Conservation (phyloP, 2,888 invertebrate genomes). For the Trisateles emortualis region DNA sequence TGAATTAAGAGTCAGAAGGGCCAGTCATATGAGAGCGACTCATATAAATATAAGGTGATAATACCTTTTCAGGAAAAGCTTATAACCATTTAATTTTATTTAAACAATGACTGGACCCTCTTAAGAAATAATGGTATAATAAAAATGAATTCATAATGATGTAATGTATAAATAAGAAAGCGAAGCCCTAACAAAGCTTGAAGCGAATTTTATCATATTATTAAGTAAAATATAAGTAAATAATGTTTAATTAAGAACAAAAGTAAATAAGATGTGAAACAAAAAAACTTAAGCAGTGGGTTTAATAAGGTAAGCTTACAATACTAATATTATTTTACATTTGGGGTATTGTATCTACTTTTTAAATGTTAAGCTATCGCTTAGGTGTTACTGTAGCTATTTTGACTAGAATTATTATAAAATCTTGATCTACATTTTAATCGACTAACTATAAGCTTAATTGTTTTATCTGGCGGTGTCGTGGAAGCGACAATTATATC, state of each 20-base stretch:
- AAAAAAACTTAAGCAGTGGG: slow-evolving; percentile 55
- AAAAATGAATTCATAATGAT: slow-evolving; percentile 36
- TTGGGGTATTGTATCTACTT: slow-evolving; percentile 37
- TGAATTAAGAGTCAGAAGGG: slow-evolving; percentile 26
- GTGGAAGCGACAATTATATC: slow-evolving; percentile 65
- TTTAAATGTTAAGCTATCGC: slow-evolving; percentile 52
- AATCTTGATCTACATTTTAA: slow-evolving; percentile 55
- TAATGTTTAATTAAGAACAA: slow-evolving; percentile 27
- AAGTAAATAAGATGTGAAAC: slow-evolving; percentile 44
- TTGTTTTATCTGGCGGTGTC: slow-evolving; percentile 65
- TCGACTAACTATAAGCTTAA: slow-evolving; percentile 64
- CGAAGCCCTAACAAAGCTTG: slow-evolving; percentile 62
- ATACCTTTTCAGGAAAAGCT: neutral
- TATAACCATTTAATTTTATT: neutral
- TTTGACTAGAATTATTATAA: slow-evolving; percentile 49
- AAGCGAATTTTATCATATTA: slow-evolving; percentile 45
- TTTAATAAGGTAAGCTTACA: slow-evolving; percentile 39
- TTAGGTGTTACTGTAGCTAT: slow-evolving; percentile 58
- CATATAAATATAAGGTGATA: slow-evolving; percentile 19
- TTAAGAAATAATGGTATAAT: slow-evolving; percentile 40
- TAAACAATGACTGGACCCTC: slow-evolving; percentile 43
- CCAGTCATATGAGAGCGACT: slow-evolving; percentile 24
- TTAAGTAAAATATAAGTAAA: slow-evolving; percentile 16
- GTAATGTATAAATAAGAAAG: slow-evolving; percentile 56
- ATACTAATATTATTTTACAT: slow-evolving; percentile 23